Percentiles rank a stretch among this genome's conserved stretches.
phyloP scores from a whole-genome alignment of 2,797 vertebrate genomes.

The Periophthalmus magnuspinnatus region DNA sequence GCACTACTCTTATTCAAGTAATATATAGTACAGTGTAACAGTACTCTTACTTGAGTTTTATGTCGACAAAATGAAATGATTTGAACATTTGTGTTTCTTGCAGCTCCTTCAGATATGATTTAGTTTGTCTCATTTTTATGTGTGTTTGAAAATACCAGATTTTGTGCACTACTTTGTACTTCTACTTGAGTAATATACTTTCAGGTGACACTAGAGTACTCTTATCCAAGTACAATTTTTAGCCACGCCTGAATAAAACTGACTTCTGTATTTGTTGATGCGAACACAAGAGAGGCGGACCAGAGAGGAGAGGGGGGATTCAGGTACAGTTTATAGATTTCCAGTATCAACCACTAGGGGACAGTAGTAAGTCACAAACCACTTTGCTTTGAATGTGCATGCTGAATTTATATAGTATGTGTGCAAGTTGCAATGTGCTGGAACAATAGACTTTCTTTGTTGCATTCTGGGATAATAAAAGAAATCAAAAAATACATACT shows the following conservation, averaged over 20 bases:
- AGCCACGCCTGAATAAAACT: neutral
- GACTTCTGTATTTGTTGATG: constrained; percentile 79
- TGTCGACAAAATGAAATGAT: too few relatives aligned
- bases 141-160: too few relatives aligned
- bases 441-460: constrained; percentile 99
- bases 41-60: too few relatives aligned
- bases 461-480: constrained; percentile 85
- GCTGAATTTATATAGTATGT: constrained; percentile 15
- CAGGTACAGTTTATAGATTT: constrained; percentile 58
- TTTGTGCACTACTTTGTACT: too few relatives aligned
- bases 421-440: constrained; percentile 56
- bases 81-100: too few relatives aligned
- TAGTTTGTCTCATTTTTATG: too few relatives aligned
- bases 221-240: too few relatives aligned
- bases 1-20: too few relatives aligned
- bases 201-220: too few relatives aligned
- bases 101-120: too few relatives aligned
- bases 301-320: constrained; percentile 16
- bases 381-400: constrained; percentile 45
- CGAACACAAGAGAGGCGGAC: constrained; percentile 71
- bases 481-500: constrained; percentile 59
- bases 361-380: constrained; percentile 98
- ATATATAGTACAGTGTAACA: too few relatives aligned
- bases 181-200: too few relatives aligned
- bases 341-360: constrained; percentile 87